Evolutionary conservation across 2,113 vertebrate species (phyloP), one percentile per base, ranked within the genome.

Genomic region (Ranitomeya imitator): DNA sequence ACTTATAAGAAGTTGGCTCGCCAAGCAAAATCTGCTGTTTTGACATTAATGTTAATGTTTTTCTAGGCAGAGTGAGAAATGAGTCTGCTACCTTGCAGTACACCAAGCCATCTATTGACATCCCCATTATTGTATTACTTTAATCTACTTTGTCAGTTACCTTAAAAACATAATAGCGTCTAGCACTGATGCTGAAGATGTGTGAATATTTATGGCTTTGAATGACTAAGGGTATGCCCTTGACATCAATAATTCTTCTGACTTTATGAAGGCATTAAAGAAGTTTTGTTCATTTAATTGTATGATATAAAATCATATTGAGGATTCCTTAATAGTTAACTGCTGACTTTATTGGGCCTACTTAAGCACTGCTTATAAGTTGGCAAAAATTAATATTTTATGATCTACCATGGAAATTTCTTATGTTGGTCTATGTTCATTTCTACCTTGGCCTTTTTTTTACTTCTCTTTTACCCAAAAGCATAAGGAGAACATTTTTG

Each of bases 21-120:
- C 61, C 61, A 21, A 71, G 85, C 51, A 87, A 80, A 87, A 69
- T 87, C 77, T 80, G 77, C 85, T 87, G 61, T 60, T 87, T 87
- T 81, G 78, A 87, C 78, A 87, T 67, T 81, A 77, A 87, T 81
- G 79, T 71, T 81, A 87, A 87, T 87, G 79, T 81, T 81, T 73
- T 57, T 82, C 86, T 87, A 87, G 21, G 65, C 86, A 60, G 52
- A 73, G 55, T 81, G 78, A 82, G 79, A 52, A 87, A 81, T 87
- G 51, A 87, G 85, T 14, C n/a, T 87, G 77, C 73, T 86, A 37
- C 45, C 59, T 85, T 59, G 23, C 55, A 86, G 57, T 52, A 60
- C 63, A 55, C 85, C 51, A 67, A 67, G 77, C 61, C 77, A 80
- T 87, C 31, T 80, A 79, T 79, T 87, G 77, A 87, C 77, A 80